Evolutionary conservation across 1,140 invertebrate genomes (phyloP), one percentile per base, ranked within the genome.

Genomic region (Bradysia coprophila): DNA sequence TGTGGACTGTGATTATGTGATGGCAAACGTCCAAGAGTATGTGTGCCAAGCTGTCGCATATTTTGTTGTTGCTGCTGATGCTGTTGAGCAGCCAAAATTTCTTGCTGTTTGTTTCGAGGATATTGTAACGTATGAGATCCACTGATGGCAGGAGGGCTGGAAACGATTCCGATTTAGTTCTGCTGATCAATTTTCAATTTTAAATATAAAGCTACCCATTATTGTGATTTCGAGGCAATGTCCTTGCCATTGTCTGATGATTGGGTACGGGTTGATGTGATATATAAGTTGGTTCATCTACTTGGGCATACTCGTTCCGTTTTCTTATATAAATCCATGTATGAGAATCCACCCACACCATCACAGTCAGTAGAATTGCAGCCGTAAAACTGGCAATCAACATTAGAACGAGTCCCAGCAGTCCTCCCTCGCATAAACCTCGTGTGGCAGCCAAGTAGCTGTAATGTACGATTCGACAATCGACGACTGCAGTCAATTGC

Each of bases 251-350:
- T 47, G 55, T 55, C 33, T 59, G 55, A 48, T 59, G 59, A 40
- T 62, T 62, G 45, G 62, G 59, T 18, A 53, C 54, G 4, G 54
- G 53, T 42, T 56, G 56, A 49, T 61, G 56, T 5, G 58, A 59
- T 13, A 59, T 57, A 31, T 61, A 59, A 21, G 58, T 59, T 2
- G 57, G 55, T 38, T 58, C 57, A 37, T 62, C 57, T 21, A 60
- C 57, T 46, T 61, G 54, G 19, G 57, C 55, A 37, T 62, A 60
- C 40, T 60, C 59, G 32, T 57, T 57, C 4, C 53, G 43, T 59
- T 88, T 90, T 56, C 87, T 76, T 50, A 93, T 90, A 55, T 93
- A 92, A 54, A 94, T 93, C 90, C 90, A 95, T 1, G 88, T 90
- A 53, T 93, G 88, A 16, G 88, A 93, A 53, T 92, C 88, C 20